Conservation (phyloP, 2,113 vertebrate genomes). For the Polypterus senegalus region DNA sequence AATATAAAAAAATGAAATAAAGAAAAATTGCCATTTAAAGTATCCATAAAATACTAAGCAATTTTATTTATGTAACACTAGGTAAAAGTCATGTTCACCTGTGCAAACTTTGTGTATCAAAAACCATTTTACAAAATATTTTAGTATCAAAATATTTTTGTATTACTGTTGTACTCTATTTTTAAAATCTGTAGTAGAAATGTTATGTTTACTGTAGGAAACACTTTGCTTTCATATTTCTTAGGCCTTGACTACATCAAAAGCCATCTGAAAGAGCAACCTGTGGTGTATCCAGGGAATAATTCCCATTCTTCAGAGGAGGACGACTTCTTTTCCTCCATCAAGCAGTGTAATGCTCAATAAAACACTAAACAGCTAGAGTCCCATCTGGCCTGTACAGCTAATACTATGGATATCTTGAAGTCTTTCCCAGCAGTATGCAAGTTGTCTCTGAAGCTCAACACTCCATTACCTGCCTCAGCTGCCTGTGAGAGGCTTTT, state of each 20-base stretch:
- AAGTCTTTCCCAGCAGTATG: conserved; percentile 6
- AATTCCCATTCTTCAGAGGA: conserved; percentile 4
- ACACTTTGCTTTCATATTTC: neutral
- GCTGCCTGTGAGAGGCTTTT: too few relatives aligned
- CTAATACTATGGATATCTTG: conserved; percentile 1
- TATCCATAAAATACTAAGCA: too few relatives aligned
- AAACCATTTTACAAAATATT: too few relatives aligned
- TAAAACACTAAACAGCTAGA: conserved; percentile 1
- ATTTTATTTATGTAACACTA: too few relatives aligned
- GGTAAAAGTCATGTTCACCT: too few relatives aligned
- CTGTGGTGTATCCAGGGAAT: neutral
- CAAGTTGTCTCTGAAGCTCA: conserved; percentile 10
- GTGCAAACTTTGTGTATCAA: too few relatives aligned
- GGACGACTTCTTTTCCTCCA: neutral
- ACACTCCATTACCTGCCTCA: conserved; percentile 6
- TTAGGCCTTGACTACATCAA: conserved; percentile 9
- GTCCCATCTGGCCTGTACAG: conserved; percentile 1
- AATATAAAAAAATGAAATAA: conserved; percentile 1
- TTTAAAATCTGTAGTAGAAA: too few relatives aligned
- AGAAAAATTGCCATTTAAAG: neutral
- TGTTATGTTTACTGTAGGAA: neutral
- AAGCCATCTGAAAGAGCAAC: conserved; percentile 6
- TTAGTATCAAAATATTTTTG: too few relatives aligned
- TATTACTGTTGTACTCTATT: too few relatives aligned
- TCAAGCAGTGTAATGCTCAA: neutral